phyloP scores from a whole-genome alignment of 2,797 vertebrate species.

The Furcifer pardalis region DNA sequence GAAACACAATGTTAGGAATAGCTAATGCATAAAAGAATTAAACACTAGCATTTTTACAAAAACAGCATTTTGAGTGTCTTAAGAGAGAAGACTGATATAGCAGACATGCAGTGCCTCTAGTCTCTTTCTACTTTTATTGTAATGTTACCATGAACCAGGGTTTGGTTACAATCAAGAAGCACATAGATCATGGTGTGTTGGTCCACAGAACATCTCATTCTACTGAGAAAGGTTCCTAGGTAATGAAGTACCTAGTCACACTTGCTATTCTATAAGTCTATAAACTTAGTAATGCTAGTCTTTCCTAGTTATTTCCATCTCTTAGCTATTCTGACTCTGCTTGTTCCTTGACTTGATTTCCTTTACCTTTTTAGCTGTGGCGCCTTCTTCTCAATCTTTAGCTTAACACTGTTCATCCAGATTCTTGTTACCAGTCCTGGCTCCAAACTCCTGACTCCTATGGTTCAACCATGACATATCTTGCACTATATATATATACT shows the following conservation, averaged over 20 bases:
- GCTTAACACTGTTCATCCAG: not conserved
- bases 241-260: not conserved
- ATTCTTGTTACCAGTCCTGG: not conserved
- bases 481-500: not conserved
- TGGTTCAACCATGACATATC: not conserved
- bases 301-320: not conserved
- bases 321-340: not conserved
- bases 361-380: not conserved
- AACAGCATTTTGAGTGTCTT: not conserved
- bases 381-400: not conserved
- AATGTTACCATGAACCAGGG: not conserved
- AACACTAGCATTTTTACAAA: conserved; percentile 27
- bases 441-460: not conserved
- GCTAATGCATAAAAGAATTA: conserved; percentile 29
- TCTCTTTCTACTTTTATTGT: not conserved
- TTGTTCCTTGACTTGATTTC: not conserved
- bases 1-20: conserved; percentile 39
- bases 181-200: not conserved
- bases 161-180: not conserved
- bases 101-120: not conserved
- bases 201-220: too few species aligned
- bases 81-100: not conserved
- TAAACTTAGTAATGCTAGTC: not conserved
- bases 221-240: too few species aligned
- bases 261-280: not conserved